Conservation (phyloP, 2,888 invertebrate genomes). For the Tortrix viridana region DNA sequence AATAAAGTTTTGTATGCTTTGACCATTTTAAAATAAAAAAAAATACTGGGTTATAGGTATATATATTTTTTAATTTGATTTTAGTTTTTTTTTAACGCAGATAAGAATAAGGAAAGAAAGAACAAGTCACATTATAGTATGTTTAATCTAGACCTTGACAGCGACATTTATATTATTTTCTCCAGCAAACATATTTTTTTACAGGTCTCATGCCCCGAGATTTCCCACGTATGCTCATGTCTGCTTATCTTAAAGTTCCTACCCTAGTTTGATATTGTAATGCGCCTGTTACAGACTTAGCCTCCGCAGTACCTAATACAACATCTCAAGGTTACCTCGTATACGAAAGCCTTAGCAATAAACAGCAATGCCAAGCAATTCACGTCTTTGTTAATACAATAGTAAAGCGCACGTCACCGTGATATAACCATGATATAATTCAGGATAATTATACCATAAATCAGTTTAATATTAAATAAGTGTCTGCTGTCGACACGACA, state of each 20-base stretch:
- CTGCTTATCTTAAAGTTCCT: background rate
- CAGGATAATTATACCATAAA: conserved; percentile 47
- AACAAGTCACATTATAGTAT: too few relatives aligned
- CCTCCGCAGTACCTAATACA: background rate
- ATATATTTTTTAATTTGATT: too few relatives aligned
- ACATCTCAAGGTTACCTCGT: conserved; percentile 10
- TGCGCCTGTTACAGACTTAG: conserved; percentile 11
- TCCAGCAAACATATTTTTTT: too few relatives aligned
- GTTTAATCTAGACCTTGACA: too few relatives aligned
- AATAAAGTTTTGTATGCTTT: too few relatives aligned
- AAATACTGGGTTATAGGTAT: too few relatives aligned
- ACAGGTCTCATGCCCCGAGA: too few relatives aligned
- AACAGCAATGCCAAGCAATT: conserved; percentile 10
- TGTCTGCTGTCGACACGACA: conserved; percentile 48
- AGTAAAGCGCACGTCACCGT: conserved; percentile 16
- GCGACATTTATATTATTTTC: too few relatives aligned
- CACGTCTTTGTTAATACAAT: conserved; percentile 7
- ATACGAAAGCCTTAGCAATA: conserved; percentile 13
- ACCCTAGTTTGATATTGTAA: conserved; percentile 13
- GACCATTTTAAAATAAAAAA: too few relatives aligned
- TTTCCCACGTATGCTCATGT: too few relatives aligned
- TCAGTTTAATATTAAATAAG: conserved; percentile 48
- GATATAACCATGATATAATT: conserved; percentile 36
- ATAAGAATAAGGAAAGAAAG: too few relatives aligned
- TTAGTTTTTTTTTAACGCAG: too few relatives aligned